Percentiles rank a stretch among this genome's conserved stretches.
phyloP scores from a whole-genome alignment of 2,888 invertebrate species.

The Podotricha telesiphe region DNA sequence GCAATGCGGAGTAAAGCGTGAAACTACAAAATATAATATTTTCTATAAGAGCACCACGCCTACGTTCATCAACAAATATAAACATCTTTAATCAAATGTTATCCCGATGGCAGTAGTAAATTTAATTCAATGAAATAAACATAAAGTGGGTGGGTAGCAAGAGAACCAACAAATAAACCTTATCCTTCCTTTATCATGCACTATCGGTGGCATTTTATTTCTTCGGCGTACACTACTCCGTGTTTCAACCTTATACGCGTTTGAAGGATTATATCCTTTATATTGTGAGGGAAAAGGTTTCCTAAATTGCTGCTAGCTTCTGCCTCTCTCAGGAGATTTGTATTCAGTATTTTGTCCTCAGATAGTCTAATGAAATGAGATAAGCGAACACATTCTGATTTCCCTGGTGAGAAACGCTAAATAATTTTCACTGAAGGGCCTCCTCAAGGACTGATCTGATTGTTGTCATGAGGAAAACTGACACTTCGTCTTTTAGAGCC shows the following conservation, averaged over 20 bases:
- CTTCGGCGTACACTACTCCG: constrained; percentile 22
- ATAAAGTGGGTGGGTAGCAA: constrained; percentile 2
- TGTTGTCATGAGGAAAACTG: constrained; percentile 39
- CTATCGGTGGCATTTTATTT: constrained; percentile 39
- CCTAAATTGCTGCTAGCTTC: not conserved
- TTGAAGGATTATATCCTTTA: constrained; percentile 22
- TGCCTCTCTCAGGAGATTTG: constrained; percentile 32
- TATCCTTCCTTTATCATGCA: constrained; percentile 31
- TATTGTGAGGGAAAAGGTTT: not conserved
- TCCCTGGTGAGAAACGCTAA: constrained; percentile 64
- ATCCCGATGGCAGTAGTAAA: not conserved
- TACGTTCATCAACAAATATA: not conserved
- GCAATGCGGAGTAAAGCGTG: too few species aligned
- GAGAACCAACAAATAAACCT: constrained; percentile 30
- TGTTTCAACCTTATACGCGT: not conserved
- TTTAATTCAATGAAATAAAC: constrained; percentile 20
- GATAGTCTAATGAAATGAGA: constrained; percentile 71
- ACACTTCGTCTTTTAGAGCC: constrained; percentile 2
- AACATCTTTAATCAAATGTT: not conserved
- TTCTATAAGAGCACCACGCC: not conserved
- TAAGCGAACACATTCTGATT: constrained; percentile 74
- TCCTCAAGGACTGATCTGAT: constrained; percentile 41
- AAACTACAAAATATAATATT: too few species aligned
- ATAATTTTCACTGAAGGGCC: constrained; percentile 45
- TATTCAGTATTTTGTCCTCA: constrained; percentile 60